Evolutionary conservation across 2,888 invertebrate species (phyloP).

Genomic region (Acronicta psi): DNA sequence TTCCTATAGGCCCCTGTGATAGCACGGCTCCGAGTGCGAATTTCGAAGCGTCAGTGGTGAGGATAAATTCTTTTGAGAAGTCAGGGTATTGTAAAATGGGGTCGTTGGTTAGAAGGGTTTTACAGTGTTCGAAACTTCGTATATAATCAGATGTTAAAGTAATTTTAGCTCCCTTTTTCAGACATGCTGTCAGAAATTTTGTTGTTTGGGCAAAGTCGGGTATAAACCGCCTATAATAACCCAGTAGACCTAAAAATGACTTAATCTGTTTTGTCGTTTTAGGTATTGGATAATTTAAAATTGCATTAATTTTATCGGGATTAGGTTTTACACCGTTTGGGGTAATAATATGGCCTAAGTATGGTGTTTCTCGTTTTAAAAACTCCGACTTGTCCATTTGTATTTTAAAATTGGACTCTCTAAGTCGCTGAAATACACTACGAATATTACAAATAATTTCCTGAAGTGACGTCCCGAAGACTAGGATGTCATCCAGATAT

Average conservation of each 20-base stretch:
- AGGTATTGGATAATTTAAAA: constrained; percentile 9
- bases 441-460: neutral
- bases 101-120: constrained; percentile 1
- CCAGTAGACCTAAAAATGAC: constrained; percentile 1
- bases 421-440: neutral
- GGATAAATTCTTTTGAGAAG: constrained; percentile 3
- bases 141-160: neutral
- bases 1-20: constrained; percentile 3
- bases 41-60: constrained; percentile 2
- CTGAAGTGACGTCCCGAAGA: neutral
- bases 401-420: constrained; percentile 8
- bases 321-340: constrained; percentile 3
- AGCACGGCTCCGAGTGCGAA: constrained; percentile 4
- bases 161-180: constrained; percentile 1
- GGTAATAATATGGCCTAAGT: constrained; percentile 7
- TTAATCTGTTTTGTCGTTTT: constrained; percentile 8
- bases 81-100: constrained; percentile 4
- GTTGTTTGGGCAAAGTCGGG: neutral
- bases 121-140: constrained; percentile 4
- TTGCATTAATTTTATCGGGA: constrained; percentile 6
- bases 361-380: neutral
- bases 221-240: constrained; percentile 8
- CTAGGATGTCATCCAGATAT: constrained; percentile 5
- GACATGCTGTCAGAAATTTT: neutral
- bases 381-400: constrained; percentile 6